A percentile compares a stretch with the other conserved stretches of the same genome.
These are phyloP conservation scores for Drosophila subsilvestris DNA, from an alignment of 2,888 invertebrate genomes.

Conservation along the genomic window DNA sequence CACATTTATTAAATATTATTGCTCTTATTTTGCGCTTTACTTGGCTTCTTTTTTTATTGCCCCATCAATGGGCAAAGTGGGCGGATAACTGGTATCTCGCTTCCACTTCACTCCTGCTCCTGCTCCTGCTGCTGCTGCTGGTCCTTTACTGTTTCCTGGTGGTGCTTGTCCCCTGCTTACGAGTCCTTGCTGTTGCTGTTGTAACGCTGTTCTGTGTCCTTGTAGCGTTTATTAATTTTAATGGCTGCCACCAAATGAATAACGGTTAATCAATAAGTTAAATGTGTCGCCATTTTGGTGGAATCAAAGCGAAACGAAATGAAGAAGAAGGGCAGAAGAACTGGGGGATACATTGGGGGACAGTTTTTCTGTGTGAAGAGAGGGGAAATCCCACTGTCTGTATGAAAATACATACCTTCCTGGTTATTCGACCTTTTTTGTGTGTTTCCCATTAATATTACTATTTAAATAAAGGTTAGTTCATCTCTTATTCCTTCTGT, in stretches of 20 bases:
- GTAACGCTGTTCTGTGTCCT: constrained; percentile 17
- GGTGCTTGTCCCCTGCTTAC: constrained; percentile 42
- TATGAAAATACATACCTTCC: not conserved
- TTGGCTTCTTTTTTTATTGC: constrained; percentile 73
- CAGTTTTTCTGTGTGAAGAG: not conserved
- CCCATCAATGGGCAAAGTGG: constrained; percentile 55
- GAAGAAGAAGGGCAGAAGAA: not conserved
- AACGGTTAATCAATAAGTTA: constrained; percentile 71
- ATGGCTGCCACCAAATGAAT: constrained; percentile 64
- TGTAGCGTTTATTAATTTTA: constrained; percentile 72
- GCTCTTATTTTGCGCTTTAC: constrained; percentile 72
- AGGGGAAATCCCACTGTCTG: not conserved
- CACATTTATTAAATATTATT: constrained; percentile 82
- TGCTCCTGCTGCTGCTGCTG: constrained; percentile 24
- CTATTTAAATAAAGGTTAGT: not conserved
- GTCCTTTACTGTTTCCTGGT: constrained; percentile 48
- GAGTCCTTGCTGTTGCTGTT: constrained; percentile 17
- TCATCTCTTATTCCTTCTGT: too few relatives aligned
- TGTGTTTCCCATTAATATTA: too few relatives aligned
- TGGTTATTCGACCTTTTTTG: not conserved
- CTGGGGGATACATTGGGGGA: not conserved
- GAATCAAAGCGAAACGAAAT: not conserved
- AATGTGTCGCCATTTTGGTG: constrained; percentile 35
- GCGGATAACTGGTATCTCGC: constrained; percentile 29
- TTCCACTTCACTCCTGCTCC: not conserved